A percentile compares a stretch with the other conserved stretches of the same genome.
Evolutionary conservation across 1,140 invertebrate genomes (phyloP).

Genomic region (Uloborus diversus): DNA sequence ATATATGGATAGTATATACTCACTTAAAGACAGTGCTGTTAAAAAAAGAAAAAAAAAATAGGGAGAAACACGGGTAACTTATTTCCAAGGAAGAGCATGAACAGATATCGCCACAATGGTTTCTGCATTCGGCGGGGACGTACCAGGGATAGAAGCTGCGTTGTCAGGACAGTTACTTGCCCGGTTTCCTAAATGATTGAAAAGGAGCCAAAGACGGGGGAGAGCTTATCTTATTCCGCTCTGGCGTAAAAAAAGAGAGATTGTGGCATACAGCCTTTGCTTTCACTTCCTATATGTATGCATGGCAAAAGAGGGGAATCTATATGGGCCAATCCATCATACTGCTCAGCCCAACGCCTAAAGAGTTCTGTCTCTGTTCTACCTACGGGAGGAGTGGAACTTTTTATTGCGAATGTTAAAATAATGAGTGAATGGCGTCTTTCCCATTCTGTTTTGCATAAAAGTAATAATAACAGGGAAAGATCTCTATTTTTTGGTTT

Average conservation of each 20-base stretch:
- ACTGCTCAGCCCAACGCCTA: constrained; percentile 1
- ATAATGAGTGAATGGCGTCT: constrained; percentile 11
- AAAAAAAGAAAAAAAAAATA: too few species aligned
- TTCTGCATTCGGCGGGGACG: too few species aligned
- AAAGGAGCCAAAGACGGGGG: constrained; percentile 48
- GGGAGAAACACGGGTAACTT: too few species aligned
- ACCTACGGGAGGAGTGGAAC: not conserved
- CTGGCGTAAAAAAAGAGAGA: not conserved
- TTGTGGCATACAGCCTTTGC: constrained; percentile 46
- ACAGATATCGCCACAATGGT: not conserved
- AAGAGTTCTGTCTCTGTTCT: constrained; percentile 48
- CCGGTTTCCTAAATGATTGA: constrained; percentile 54
- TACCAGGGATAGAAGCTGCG: constrained; percentile 35
- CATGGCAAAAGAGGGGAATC: constrained; percentile 29
- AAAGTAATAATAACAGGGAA: too few species aligned
- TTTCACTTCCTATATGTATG: constrained; percentile 52
- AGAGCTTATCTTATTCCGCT: constrained; percentile 31
- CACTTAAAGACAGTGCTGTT: too few species aligned
- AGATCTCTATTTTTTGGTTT: too few species aligned
- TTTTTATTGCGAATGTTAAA: constrained; percentile 49
- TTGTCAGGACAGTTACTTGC: constrained; percentile 43
- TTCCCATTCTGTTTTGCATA: too few species aligned
- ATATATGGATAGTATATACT: too few species aligned
- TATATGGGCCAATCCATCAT: constrained; percentile 39
- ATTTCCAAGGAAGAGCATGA: too few species aligned